Conservation (phyloP, 2,888 invertebrate genomes). For the Bedellia somnulentella region DNA sequence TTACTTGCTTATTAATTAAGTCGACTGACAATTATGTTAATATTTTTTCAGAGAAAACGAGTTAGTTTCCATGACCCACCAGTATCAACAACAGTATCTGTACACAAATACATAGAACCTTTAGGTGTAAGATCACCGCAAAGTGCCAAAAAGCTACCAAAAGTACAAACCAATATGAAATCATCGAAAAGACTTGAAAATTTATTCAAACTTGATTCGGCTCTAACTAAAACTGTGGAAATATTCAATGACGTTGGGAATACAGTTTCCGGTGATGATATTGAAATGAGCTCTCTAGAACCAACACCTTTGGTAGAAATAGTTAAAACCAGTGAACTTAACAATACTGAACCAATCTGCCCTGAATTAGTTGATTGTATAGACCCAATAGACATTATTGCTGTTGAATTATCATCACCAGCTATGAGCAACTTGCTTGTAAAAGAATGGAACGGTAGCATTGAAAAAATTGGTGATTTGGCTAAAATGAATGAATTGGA, state of each 20-base stretch:
- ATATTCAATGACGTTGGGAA: slow-evolving; percentile 23
- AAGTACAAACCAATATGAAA: slow-evolving; percentile 18
- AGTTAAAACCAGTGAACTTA: slow-evolving; percentile 34
- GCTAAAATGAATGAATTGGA: slow-evolving; percentile 62
- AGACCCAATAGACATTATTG: slow-evolving; percentile 49
- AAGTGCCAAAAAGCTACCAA: slow-evolving; percentile 22
- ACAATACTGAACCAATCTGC: slow-evolving; percentile 56
- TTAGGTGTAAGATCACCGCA: slow-evolving; percentile 31
- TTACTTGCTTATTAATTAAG: too few relatives aligned
- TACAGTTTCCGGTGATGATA: too few relatives aligned
- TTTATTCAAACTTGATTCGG: slow-evolving; percentile 31
- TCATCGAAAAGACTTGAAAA: slow-evolving; percentile 38
- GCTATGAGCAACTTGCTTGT: slow-evolving; percentile 49
- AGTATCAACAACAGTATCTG: slow-evolving; percentile 62
- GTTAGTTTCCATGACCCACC: slow-evolving; percentile 82
- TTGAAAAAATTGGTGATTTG: slow-evolving; percentile 63
- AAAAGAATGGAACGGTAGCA: slow-evolving; percentile 45
- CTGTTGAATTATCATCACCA: slow-evolving; percentile 52
- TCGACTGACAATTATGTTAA: too few relatives aligned
- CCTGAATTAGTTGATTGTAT: slow-evolving; percentile 47
- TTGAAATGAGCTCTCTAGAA: slow-evolving; percentile 31
- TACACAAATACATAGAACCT: slow-evolving; percentile 47
- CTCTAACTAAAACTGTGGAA: slow-evolving; percentile 28
- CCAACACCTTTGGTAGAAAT: slow-evolving; percentile 36
- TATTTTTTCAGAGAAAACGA: slow-evolving; percentile 67